phyloP scores from a whole-genome alignment of 2,113 vertebrate species.

The Gallinago jamesoni region DNA sequence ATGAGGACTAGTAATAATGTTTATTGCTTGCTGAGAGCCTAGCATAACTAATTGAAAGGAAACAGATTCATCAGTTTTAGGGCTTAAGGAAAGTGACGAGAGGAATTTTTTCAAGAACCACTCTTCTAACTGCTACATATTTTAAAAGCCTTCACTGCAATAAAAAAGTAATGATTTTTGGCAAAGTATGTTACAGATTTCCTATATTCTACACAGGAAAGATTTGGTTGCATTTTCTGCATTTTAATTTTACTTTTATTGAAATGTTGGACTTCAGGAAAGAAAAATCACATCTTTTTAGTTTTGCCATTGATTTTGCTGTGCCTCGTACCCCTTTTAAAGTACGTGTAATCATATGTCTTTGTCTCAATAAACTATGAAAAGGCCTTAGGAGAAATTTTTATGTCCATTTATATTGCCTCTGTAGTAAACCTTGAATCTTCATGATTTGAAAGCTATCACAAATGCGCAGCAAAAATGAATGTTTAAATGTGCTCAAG shows the following conservation, averaged over 20 bases:
- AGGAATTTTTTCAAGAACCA: background rate
- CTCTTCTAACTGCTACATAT: background rate
- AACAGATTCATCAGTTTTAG: background rate
- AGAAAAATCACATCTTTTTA: background rate
- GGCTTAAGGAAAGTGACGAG: background rate
- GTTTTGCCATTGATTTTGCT: background rate
- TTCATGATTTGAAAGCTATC: background rate
- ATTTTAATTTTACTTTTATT: background rate
- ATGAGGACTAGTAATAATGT: background rate
- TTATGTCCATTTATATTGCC: background rate
- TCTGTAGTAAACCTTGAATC: background rate
- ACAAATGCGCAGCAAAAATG: background rate
- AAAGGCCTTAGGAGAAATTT: background rate
- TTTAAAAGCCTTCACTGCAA: background rate
- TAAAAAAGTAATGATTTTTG: background rate
- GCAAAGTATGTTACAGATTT: background rate
- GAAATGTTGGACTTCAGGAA: background rate
- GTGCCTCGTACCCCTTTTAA: background rate
- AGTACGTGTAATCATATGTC: background rate
- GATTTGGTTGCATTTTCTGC: background rate
- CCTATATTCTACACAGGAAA: background rate
- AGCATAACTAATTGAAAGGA: background rate
- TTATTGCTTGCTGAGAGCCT: background rate
- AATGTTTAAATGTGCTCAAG: background rate
- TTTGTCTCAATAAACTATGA: background rate